Evolutionary conservation across 2,113 vertebrate species (phyloP).

Genomic region (Microtus ochrogaster): DNA sequence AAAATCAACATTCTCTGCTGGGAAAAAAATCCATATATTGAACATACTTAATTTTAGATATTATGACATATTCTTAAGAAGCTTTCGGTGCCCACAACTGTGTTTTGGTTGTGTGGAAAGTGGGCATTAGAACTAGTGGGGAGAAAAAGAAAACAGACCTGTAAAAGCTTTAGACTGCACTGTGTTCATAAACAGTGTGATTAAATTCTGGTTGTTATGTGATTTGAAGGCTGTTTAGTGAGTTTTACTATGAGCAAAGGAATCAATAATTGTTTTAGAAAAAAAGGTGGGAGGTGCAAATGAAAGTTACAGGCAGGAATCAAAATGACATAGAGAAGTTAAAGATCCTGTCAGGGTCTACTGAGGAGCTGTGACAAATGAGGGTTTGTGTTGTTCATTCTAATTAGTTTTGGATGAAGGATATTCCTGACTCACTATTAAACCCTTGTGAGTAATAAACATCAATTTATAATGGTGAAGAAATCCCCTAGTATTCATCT

Average conservation of each 20-base stretch:
- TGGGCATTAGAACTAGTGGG: background rate
- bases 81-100: background rate
- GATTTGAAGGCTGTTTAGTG: background rate
- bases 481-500: background rate
- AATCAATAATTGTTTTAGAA: background rate
- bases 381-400: background rate
- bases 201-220: background rate
- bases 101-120: background rate
- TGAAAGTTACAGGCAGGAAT: background rate
- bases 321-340: background rate
- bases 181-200: background rate
- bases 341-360: background rate
- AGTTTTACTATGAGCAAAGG: background rate
- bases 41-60: background rate
- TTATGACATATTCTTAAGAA: background rate
- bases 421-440: background rate
- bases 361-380: background rate
- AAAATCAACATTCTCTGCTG: background rate
- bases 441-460: background rate
- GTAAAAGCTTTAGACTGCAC: background rate
- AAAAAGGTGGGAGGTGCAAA: background rate
- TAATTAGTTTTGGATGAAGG: background rate
- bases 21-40: background rate
- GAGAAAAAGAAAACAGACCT: background rate
- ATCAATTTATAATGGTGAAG: background rate